Conservation (phyloP, 2,797 vertebrate species). For the Onychomys torridus region DNA sequence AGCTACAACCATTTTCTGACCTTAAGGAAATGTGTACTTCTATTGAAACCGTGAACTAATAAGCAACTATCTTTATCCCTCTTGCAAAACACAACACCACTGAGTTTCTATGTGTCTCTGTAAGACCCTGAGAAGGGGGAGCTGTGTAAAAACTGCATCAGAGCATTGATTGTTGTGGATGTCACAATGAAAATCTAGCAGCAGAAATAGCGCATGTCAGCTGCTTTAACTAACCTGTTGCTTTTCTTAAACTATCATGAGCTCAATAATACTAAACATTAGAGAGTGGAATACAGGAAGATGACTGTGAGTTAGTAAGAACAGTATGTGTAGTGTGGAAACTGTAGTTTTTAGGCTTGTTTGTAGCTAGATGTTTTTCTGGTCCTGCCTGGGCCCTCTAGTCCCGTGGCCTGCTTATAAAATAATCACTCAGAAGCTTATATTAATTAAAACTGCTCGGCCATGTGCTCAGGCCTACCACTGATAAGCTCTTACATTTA, state of each 20-base stretch:
- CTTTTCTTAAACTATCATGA: slow-evolving; percentile 24
- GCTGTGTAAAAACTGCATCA: not conserved
- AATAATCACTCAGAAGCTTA: too few relatives aligned
- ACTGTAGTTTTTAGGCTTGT: not conserved
- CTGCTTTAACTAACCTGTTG: slow-evolving; percentile 24
- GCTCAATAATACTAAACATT: not conserved
- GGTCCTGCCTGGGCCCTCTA: too few relatives aligned
- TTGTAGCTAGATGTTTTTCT: too few relatives aligned
- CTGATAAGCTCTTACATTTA: too few relatives aligned
- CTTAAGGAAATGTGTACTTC: not conserved
- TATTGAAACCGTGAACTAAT: not conserved
- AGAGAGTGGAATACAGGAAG: not conserved
- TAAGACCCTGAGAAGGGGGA: accelerated
- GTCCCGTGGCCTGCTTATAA: too few relatives aligned
- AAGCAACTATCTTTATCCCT: not conserved
- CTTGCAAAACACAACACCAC: not conserved
- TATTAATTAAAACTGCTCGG: too few relatives aligned
- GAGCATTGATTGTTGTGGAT: not conserved
- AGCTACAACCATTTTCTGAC: not conserved
- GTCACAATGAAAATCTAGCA: slow-evolving; percentile 46
- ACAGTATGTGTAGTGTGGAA: not conserved
- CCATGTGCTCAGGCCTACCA: too few relatives aligned
- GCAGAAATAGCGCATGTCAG: slow-evolving; percentile 12
- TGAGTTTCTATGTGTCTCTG: not conserved
- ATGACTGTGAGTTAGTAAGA: not conserved